A percentile compares a stretch with the other conserved stretches of the same genome.
Conservation (phyloP, 2,888 invertebrate species). For the Callyntrura sp. region DNA sequence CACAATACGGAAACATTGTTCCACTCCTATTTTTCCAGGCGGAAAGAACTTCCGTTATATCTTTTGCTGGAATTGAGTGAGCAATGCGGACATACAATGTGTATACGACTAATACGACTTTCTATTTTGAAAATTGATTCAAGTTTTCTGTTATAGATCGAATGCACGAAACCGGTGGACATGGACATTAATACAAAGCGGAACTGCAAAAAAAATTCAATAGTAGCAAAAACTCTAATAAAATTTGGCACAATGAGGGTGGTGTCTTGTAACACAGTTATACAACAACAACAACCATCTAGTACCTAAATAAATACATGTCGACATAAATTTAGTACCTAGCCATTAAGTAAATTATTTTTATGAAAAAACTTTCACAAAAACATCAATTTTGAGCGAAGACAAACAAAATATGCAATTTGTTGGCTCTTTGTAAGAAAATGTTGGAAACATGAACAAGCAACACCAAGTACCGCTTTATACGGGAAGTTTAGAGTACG, state of each 20-base stretch:
- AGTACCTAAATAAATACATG: neutral
- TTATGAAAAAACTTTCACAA: slow-evolving; percentile 24
- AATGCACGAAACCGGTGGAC: slow-evolving; percentile 17
- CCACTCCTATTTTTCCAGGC: slow-evolving; percentile 18
- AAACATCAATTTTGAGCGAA: slow-evolving; percentile 9
- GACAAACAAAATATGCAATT: slow-evolving; percentile 5
- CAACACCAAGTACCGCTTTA: too few relatives aligned
- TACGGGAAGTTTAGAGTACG: neutral
- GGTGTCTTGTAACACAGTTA: too few relatives aligned
- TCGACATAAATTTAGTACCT: slow-evolving; percentile 12
- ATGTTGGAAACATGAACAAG: neutral
- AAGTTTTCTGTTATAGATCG: slow-evolving; percentile 32
- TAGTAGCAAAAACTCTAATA: neutral
- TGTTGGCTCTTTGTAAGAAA: slow-evolving; percentile 25
- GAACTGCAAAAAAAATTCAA: slow-evolving; percentile 26
- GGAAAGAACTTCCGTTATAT: slow-evolving; percentile 13
- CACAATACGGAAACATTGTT: neutral
- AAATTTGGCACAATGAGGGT: neutral
- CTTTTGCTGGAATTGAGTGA: neutral
- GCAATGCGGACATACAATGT: neutral
- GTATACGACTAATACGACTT: neutral
- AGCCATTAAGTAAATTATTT: slow-evolving; percentile 48
- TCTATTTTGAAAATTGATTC: slow-evolving; percentile 33
- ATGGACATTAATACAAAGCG: neutral
- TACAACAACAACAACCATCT: too few relatives aligned